Conservation (phyloP, 2,113 vertebrate species). For the Anguilla rostrata region DNA sequence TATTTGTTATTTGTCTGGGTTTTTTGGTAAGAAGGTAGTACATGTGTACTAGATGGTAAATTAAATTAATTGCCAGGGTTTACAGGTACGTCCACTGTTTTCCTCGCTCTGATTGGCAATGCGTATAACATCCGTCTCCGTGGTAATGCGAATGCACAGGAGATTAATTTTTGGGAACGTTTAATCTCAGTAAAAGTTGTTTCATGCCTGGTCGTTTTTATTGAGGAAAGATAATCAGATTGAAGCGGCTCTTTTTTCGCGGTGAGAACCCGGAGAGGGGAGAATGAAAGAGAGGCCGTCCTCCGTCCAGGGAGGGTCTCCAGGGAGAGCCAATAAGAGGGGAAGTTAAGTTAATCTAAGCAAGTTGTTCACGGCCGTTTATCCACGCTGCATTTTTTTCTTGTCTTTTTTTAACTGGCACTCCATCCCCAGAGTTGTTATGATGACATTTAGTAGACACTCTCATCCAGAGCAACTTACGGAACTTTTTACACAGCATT, state of each 20-base stretch:
- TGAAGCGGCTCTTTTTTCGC: background rate
- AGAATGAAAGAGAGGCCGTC: background rate
- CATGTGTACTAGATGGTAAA: background rate
- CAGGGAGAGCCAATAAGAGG: background rate
- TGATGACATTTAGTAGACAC: conserved; percentile 10
- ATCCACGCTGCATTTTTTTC: conserved; percentile 31
- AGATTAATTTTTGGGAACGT: background rate
- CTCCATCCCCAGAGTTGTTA: conserved; percentile 49
- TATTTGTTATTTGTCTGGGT: background rate
- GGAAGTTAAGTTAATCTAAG: conserved; percentile 14
- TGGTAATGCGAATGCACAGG: background rate
- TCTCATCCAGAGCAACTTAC: no score
- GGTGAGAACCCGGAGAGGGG: background rate
- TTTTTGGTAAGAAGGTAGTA: background rate
- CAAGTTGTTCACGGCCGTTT: conserved; percentile 28
- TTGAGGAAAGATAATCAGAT: conserved; percentile 16
- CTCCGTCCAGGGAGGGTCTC: background rate
- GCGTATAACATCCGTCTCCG: background rate
- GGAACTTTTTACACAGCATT: no score
- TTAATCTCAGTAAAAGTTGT: background rate
- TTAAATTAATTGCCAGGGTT: background rate
- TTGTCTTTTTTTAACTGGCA: conserved; percentile 43
- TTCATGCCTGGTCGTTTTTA: background rate
- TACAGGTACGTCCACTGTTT: background rate
- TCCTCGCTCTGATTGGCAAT: background rate